A percentile compares a stretch with the other conserved stretches of the same genome.
Evolutionary conservation across 2,113 vertebrate genomes (phyloP).

Genomic region (Chaetodon auriga): DNA sequence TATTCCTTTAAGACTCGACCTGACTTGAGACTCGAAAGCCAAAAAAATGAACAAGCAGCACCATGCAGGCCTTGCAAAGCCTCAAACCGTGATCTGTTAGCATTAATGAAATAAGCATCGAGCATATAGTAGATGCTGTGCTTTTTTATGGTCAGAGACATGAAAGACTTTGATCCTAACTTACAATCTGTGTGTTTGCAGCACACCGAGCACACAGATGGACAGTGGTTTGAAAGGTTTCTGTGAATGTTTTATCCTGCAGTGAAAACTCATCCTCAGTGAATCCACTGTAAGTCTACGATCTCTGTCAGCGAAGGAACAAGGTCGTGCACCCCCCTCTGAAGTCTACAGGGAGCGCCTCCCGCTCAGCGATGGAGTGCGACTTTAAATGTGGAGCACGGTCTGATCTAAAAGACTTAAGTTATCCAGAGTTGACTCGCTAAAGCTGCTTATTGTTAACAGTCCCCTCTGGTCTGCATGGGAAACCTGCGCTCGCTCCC

Average conservation of each 20-base stretch:
- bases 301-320: background rate
- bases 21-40: too few relatives aligned
- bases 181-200: background rate
- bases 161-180: background rate
- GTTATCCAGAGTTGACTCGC: slow-evolving; percentile 7
- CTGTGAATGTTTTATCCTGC: background rate
- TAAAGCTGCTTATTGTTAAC: slow-evolving; percentile 20
- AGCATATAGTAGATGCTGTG: background rate
- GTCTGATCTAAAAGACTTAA: background rate
- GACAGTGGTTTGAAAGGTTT: background rate
- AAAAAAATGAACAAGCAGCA: background rate
- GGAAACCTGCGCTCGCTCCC: slow-evolving; percentile 25
- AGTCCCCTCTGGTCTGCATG: background rate
- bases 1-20: background rate
- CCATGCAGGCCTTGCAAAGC: background rate
- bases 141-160: background rate
- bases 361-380: background rate
- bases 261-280: background rate
- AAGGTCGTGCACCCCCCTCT: background rate
- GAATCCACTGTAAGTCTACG: background rate
- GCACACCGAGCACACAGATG: background rate
- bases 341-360: too few relatives aligned
- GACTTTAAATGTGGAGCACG: slow-evolving; percentile 1
- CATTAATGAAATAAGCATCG: too few relatives aligned
- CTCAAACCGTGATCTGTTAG: background rate